phyloP scores from a whole-genome alignment of 2,888 invertebrate species.

The Ethmia dodecea region DNA sequence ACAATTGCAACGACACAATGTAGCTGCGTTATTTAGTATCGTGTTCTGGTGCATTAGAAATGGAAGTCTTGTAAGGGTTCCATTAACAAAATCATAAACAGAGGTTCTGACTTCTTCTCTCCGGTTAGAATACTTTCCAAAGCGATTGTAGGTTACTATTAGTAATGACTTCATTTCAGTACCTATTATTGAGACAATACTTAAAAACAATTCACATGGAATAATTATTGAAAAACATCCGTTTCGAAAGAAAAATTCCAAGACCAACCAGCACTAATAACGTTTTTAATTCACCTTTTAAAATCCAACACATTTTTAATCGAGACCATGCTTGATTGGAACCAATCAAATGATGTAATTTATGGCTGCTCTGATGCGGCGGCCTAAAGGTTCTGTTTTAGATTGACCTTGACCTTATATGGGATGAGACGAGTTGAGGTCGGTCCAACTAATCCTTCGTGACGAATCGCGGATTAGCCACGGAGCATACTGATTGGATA shows the following conservation, averaged over 20 bases:
- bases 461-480: slow-evolving; percentile 53
- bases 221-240: too few species aligned
- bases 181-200: too few species aligned
- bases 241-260: slow-evolving; percentile 5
- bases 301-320: slow-evolving; percentile 40
- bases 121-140: too few species aligned
- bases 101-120: too few species aligned
- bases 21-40: too few species aligned
- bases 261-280: slow-evolving; percentile 4
- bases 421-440: slow-evolving; percentile 23
- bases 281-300: slow-evolving; percentile 9
- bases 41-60: too few species aligned
- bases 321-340: slow-evolving; percentile 63
- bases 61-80: too few species aligned
- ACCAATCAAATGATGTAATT: slow-evolving; percentile 69
- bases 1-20: too few species aligned
- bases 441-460: slow-evolving; percentile 55
- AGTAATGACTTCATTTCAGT: too few species aligned
- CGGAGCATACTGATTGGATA: slow-evolving; percentile 58
- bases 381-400: slow-evolving; percentile 33
- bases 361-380: slow-evolving; percentile 45
- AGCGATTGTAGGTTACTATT: too few species aligned
- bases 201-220: too few species aligned
- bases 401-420: slow-evolving; percentile 47
- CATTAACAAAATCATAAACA: too few species aligned